Evolutionary conservation across 2,797 vertebrate genomes (phyloP).

Genomic region (Pseudochirops cupreus): DNA sequence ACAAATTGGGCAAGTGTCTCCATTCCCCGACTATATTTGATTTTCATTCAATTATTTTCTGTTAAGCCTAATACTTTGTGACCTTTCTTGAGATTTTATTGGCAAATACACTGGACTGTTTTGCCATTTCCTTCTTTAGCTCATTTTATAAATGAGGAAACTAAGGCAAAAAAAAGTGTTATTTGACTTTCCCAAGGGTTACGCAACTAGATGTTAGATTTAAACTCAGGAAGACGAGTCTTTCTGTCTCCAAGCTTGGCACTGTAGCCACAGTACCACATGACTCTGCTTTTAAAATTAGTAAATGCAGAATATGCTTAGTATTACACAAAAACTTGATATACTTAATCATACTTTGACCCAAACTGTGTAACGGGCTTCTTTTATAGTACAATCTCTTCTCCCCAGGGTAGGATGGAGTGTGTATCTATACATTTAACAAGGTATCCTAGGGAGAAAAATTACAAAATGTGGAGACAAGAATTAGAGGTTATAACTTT

Average conservation of each 20-base stretch:
- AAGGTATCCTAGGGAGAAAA: background rate
- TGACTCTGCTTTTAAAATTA: background rate
- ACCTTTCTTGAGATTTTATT: background rate
- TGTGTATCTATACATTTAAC: background rate
- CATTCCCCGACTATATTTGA: background rate
- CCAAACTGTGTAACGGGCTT: background rate
- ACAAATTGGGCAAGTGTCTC: constrained; percentile 47
- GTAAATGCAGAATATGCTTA: background rate
- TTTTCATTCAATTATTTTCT: background rate
- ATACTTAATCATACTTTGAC: background rate
- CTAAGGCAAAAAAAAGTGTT: background rate
- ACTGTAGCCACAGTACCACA: no score
- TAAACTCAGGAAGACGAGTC: no score
- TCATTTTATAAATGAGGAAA: background rate
- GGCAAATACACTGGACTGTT: background rate
- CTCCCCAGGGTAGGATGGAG: background rate
- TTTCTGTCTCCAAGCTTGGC: no score
- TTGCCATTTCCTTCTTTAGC: background rate
- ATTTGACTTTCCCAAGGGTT: background rate
- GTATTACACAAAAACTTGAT: background rate
- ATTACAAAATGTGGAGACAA: background rate
- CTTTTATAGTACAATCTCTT: no score
- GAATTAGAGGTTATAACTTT: background rate
- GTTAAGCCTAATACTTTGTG: background rate
- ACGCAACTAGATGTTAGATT: background rate